Evolutionary conservation across 2,797 vertebrate genomes (phyloP).

Genomic region (Anguilla marmorata): DNA sequence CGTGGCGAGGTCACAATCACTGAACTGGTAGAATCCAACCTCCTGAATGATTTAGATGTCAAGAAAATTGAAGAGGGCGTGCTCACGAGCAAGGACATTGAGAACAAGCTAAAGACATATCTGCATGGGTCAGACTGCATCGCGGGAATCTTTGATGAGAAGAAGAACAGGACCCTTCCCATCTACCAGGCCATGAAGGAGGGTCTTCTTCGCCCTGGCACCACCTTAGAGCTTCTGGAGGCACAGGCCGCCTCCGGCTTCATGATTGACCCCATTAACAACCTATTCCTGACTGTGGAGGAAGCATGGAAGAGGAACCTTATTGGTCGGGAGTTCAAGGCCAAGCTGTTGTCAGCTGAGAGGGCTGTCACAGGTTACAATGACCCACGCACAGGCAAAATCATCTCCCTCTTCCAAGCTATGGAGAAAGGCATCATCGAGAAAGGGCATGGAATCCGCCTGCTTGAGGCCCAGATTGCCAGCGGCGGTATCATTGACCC

Average conservation of each 20-base stretch:
- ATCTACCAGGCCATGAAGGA: slow-evolving; percentile 96
- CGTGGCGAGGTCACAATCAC: slow-evolving; percentile 76
- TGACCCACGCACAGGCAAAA: slow-evolving; percentile 88
- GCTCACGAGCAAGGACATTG: slow-evolving; percentile 80
- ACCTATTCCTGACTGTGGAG: slow-evolving; percentile 86
- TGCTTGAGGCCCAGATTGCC: slow-evolving; percentile 96
- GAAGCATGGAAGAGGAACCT: slow-evolving; percentile 86
- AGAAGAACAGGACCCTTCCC: slow-evolving; percentile 83
- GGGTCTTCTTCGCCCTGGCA: slow-evolving; percentile 89
- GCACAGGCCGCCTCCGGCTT: slow-evolving; percentile 96
- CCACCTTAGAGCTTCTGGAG: slow-evolving; percentile 93
- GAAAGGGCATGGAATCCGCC: slow-evolving; percentile 91
- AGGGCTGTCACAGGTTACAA: slow-evolving; percentile 93
- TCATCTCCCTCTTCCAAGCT: slow-evolving; percentile 94
- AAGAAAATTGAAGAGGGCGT: neutral
- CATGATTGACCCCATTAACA: slow-evolving; percentile 94
- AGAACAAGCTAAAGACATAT: slow-evolving; percentile 85
- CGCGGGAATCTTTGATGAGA: slow-evolving; percentile 92
- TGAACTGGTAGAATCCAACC: slow-evolving; percentile 76
- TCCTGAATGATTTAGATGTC: slow-evolving; percentile 76
- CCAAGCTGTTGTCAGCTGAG: slow-evolving; percentile 92
- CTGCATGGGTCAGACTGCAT: slow-evolving; percentile 90
- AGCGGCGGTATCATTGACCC: slow-evolving; percentile 98
- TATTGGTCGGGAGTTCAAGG: slow-evolving; percentile 91
- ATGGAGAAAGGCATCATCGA: slow-evolving; percentile 96